Percentiles rank a stretch among this genome's conserved stretches.
phyloP scores from a whole-genome alignment of 2,113 vertebrate genomes.

The Taxidea taxus region DNA sequence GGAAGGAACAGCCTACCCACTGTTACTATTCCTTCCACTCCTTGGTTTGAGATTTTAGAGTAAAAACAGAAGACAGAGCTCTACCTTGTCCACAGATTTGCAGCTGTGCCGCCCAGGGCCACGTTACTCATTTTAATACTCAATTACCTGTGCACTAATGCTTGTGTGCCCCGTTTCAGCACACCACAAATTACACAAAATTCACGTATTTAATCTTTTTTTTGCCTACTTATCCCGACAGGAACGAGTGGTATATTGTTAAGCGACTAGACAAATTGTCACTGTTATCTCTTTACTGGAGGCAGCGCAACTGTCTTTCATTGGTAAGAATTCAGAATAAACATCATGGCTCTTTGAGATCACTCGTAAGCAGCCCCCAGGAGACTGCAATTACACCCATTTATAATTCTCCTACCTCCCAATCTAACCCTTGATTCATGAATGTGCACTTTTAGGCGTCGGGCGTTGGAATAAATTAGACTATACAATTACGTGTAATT shows the following conservation, averaged over 20 bases:
- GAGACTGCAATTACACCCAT: constrained; percentile 58
- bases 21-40: not conserved
- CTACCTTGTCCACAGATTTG: constrained; percentile 49
- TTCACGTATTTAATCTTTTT: constrained; percentile 61
- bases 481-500: constrained; percentile 67
- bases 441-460: constrained; percentile 55
- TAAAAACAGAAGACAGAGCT: not conserved
- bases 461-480: constrained; percentile 69
- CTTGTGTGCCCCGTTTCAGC: constrained; percentile 34
- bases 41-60: not conserved
- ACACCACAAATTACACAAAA: not conserved
- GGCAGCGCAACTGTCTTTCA: not conserved
- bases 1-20: accelerated
- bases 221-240: constrained; percentile 17
- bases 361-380: constrained; percentile 23
- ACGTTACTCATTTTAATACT: constrained; percentile 59
- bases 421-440: constrained; percentile 64
- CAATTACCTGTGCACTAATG: constrained; percentile 49
- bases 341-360: not conserved
- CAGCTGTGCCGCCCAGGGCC: constrained; percentile 31
- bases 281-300: constrained; percentile 11
- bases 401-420: constrained; percentile 64
- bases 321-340: constrained; percentile 40
- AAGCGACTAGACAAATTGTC: constrained; percentile 30
- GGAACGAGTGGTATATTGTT: constrained; percentile 29